A percentile compares a stretch with the other conserved stretches of the same genome.
Conservation (phyloP, 2,888 invertebrate genomes). For the Trichacis sp. region DNA sequence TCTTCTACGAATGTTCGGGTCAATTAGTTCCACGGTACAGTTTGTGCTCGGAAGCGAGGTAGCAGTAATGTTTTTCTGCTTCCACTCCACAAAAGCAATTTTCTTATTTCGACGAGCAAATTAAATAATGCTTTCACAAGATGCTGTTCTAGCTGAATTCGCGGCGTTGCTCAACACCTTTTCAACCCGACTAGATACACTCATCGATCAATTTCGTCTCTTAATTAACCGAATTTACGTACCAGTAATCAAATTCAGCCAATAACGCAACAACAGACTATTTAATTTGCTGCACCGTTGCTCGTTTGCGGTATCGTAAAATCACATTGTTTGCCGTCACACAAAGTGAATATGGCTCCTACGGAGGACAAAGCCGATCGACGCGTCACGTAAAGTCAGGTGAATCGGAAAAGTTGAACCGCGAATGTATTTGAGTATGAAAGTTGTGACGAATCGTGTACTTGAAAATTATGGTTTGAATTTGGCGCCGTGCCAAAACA, state of each 20-base stretch:
- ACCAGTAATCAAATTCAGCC: neutral
- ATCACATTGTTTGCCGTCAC: conserved; percentile 24
- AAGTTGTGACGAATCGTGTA: too few species aligned
- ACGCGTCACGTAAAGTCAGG: conserved; percentile 22
- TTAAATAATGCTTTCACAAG: neutral
- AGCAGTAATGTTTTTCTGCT: neutral
- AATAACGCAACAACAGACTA: neutral
- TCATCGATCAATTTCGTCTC: too few species aligned
- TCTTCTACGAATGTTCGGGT: conserved; percentile 1
- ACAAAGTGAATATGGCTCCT: conserved; percentile 32
- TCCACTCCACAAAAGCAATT: neutral
- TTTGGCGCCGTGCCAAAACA: too few species aligned
- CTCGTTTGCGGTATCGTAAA: conserved; percentile 23
- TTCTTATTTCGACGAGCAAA: neutral
- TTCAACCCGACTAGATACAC: too few species aligned
- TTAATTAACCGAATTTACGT: neutral
- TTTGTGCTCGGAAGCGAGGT: neutral
- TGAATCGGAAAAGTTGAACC: conserved; percentile 30
- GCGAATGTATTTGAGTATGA: too few species aligned
- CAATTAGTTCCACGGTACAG: conserved; percentile 1
- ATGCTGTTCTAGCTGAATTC: too few species aligned
- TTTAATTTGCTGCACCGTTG: conserved; percentile 6
- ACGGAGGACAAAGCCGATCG: conserved; percentile 27
- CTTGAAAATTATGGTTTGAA: too few species aligned
- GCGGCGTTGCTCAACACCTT: too few species aligned